phyloP scores from a whole-genome alignment of 2,113 vertebrate genomes.

The Balaenoptera acutorostrata region DNA sequence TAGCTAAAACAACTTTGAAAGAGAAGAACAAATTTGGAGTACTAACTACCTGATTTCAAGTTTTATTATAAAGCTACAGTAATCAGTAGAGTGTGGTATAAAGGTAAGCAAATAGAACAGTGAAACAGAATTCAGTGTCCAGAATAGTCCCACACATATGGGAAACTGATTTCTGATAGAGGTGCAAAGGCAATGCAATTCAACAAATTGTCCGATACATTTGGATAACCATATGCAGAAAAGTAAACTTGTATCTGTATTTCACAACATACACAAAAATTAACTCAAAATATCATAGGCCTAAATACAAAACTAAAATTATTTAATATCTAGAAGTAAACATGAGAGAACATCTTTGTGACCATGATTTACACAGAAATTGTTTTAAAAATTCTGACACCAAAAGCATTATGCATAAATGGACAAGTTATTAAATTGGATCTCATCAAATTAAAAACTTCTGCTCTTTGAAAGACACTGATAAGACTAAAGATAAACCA shows the following conservation, averaged over 20 bases:
- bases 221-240: not conserved
- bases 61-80: not conserved
- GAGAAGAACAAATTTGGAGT: not conserved
- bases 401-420: not conserved
- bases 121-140: not conserved
- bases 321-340: not conserved
- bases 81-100: not conserved
- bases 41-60: not conserved
- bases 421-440: not conserved
- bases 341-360: not conserved
- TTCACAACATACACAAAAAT: not conserved
- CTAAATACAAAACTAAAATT: not conserved
- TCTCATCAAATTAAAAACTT: not conserved
- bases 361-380: not conserved
- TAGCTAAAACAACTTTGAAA: not conserved
- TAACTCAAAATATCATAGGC: not conserved
- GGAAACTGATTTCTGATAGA: not conserved
- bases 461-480: not conserved
- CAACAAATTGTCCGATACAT: not conserved
- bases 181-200: not conserved
- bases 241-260: not conserved
- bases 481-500: not conserved
- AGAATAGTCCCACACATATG: not conserved
- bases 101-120: not conserved
- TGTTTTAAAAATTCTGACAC: not conserved